Evolutionary conservation across 2,888 invertebrate genomes (phyloP), one percentile per base, ranked within the genome.

Genomic region (Heliconius ethilla): DNA sequence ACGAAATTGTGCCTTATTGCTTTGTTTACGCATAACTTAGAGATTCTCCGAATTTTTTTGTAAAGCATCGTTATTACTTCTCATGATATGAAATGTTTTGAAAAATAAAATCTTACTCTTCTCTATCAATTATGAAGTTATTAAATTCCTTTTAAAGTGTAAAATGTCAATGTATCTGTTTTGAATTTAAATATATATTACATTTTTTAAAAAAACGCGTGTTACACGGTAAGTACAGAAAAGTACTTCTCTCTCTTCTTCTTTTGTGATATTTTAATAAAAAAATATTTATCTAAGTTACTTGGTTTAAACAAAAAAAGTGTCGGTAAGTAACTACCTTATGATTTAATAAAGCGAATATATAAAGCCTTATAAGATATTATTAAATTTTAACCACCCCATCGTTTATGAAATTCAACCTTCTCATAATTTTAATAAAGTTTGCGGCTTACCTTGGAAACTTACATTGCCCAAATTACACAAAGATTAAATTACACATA

Each of bases 1-100:
- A 90, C 89, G 84, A 89, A 89, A 89, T 90, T 88, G 88, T 88
- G 88, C 87, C 86, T 87, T 89, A 91, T 91, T 90, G 89, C 91
- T 90, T 90, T 90, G 92, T 89, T 89, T 90, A 87, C 86, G 84
- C 89, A 91, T 90, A 91, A 87, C 89, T 90, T 82, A 76, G 79
- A 80, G 81, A 82, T 83, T 85, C 83, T 76, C 77, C n/a, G 81
- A 80, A 84, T 81, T 73, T 78, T 81, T 75, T 40, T 55, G 78
- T 76, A 29, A 65, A 63, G 40, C 66, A 29, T 76, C 76, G 40
- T 74, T 75, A 75, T 79, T 75, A 74, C 69, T 74, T 80, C 70
- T 70, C 37, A 29, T 63, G 55, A 33, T 78, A 81, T 65, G 65
- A 74, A 67, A 75, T 51, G 40, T 74, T 62, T 72, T 72, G 9